Evolutionary conservation across 2,797 vertebrate species (phyloP).

Genomic region (Sarcophilus harrisii): DNA sequence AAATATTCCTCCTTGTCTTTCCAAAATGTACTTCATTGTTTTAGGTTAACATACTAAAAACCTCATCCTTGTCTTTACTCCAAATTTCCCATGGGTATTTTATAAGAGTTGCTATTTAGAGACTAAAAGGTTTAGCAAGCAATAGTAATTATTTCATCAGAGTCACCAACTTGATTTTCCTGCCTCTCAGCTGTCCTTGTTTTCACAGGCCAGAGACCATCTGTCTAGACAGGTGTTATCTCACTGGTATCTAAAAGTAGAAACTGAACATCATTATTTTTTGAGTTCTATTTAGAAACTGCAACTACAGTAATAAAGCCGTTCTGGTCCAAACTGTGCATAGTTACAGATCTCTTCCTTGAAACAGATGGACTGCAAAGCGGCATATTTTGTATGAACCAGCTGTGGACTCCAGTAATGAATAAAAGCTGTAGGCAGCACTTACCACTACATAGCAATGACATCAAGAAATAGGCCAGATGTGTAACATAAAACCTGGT

Average conservation of each 20-base stretch:
- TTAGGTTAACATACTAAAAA: neutral
- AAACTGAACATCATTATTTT: slow-evolving; percentile 83
- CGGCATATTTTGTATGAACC: slow-evolving; percentile 81
- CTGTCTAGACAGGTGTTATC: slow-evolving; percentile 82
- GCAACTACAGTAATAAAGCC: slow-evolving; percentile 77
- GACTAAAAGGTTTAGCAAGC: slow-evolving; percentile 66
- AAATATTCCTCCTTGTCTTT: neutral
- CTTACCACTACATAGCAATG: slow-evolving; percentile 73
- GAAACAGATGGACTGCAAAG: slow-evolving; percentile 85
- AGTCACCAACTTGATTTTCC: slow-evolving; percentile 62
- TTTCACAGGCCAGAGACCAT: slow-evolving; percentile 80
- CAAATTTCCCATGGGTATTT: slow-evolving; percentile 56
- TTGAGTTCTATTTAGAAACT: slow-evolving; percentile 83
- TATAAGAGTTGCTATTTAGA: slow-evolving; percentile 67
- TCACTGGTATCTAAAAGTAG: slow-evolving; percentile 82
- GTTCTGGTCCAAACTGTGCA: slow-evolving; percentile 77
- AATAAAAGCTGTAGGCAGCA: slow-evolving; percentile 74
- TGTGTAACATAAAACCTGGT: slow-evolving; percentile 62
- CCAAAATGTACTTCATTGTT: neutral
- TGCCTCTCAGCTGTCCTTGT: slow-evolving; percentile 78
- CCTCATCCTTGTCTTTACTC: slow-evolving; percentile 47
- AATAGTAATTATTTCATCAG: slow-evolving; percentile 75
- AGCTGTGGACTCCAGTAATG: slow-evolving; percentile 82
- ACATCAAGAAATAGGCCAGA: slow-evolving; percentile 72
- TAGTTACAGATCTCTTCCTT: slow-evolving; percentile 79